Evolutionary conservation across 2,113 vertebrate species (phyloP).

Genomic region (Calyptomena viridis): DNA sequence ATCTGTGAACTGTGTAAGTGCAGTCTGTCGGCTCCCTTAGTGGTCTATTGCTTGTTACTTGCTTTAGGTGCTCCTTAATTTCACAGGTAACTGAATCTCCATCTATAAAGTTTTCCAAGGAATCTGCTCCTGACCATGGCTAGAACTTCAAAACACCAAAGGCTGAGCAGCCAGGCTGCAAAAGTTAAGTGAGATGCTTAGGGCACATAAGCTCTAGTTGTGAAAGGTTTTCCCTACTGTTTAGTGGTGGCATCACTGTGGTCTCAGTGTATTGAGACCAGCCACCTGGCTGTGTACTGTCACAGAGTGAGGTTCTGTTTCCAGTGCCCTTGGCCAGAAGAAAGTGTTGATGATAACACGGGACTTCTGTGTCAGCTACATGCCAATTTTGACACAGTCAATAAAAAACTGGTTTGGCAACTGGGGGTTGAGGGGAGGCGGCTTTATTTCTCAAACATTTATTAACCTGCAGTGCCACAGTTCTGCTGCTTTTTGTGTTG

Average conservation of each 20-base stretch:
- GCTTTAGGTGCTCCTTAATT: not conserved
- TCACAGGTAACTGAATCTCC: not conserved
- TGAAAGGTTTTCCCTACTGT: not conserved
- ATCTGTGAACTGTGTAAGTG: not conserved
- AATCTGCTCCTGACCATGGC: not conserved
- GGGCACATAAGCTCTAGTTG: not conserved
- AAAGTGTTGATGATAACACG: fast-evolving
- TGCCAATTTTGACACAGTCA: not conserved
- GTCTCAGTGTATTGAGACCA: not conserved
- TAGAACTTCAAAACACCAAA: not conserved
- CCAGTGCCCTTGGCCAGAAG: not conserved
- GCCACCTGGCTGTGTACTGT: fast-evolving
- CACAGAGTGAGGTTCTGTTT: fast-evolving
- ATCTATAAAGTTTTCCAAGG: not conserved
- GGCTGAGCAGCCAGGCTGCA: not conserved
- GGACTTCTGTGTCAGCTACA: not conserved
- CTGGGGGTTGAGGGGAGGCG: not conserved
- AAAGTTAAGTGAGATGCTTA: not conserved
- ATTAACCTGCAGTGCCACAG: not conserved
- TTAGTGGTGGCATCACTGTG: not conserved
- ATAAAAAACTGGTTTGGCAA: not conserved
- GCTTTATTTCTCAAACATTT: not conserved
- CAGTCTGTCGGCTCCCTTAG: not conserved
- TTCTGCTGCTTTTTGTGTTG: not conserved
- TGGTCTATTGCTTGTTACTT: not conserved